These are phyloP conservation scores for Scaptomyza polygonia DNA, from an alignment of 2,888 invertebrate species.

Conservation along the genomic window DNA sequence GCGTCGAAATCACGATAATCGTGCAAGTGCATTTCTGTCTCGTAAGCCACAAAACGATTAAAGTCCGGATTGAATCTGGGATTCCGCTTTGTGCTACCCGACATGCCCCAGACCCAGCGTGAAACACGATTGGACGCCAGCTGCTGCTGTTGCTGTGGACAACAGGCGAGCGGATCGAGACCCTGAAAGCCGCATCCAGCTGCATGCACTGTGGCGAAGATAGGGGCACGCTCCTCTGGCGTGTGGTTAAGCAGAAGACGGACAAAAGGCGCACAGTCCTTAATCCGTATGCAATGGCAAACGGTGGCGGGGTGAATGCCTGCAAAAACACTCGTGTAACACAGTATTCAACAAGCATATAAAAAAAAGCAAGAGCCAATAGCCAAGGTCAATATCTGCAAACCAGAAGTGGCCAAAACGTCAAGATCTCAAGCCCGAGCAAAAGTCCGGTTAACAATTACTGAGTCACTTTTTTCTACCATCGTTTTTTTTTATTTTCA, in stretches of 20 bases:
- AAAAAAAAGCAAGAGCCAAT: slow-evolving; percentile 8
- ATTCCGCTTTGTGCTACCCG: slow-evolving; percentile 1
- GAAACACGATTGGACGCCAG: slow-evolving; percentile 31
- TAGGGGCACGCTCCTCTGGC: slow-evolving; percentile 53
- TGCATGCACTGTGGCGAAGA: slow-evolving; percentile 67
- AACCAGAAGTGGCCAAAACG: slow-evolving; percentile 64
- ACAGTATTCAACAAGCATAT: slow-evolving; percentile 1
- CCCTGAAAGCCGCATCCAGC: slow-evolving; percentile 77
- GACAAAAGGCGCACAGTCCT: slow-evolving; percentile 73
- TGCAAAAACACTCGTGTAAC: slow-evolving; percentile 39
- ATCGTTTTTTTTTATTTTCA: slow-evolving; percentile 30
- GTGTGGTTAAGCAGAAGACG: slow-evolving; percentile 62
- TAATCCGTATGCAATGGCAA: slow-evolving; percentile 80
- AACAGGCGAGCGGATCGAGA: slow-evolving; percentile 77
- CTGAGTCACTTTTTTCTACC: slow-evolving; percentile 66
- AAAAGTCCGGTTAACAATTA: slow-evolving; percentile 64
- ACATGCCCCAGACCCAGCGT: slow-evolving; percentile 81
- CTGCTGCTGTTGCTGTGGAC: slow-evolving; percentile 50
- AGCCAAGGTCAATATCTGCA: slow-evolving; percentile 62
- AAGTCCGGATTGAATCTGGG: slow-evolving; percentile 8
- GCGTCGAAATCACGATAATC: slow-evolving; percentile 80
- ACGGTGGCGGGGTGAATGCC: slow-evolving; percentile 27
- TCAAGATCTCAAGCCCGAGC: slow-evolving; percentile 24
- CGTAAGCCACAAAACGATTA: slow-evolving; percentile 24
- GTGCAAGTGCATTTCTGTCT: slow-evolving; percentile 67